These are phyloP conservation scores for Malurus elegans DNA, from an alignment of 2,113 vertebrate genomes.

Conservation along the genomic window DNA sequence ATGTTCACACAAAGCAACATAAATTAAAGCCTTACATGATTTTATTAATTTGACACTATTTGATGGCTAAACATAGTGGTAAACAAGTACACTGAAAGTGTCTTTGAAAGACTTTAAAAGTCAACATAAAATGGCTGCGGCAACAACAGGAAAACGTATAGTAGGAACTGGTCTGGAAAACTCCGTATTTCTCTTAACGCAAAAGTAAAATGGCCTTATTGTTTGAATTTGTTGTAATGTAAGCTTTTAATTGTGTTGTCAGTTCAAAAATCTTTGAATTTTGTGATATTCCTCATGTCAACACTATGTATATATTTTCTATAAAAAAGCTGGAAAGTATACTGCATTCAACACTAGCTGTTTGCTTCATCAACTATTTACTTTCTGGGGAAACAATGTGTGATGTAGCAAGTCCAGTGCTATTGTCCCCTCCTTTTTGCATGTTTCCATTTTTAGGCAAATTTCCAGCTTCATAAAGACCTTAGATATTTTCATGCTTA, in stretches of 20 bases:
- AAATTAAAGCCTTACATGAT: not conserved
- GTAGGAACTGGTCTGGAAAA: not conserved
- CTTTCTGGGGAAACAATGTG: not conserved
- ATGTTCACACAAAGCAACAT: not conserved
- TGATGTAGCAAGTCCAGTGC: not conserved
- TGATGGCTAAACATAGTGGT: not conserved
- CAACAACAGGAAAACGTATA: not conserved
- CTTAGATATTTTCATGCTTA: not conserved
- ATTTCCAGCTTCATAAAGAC: not conserved
- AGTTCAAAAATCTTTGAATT: not conserved
- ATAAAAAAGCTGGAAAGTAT: not conserved
- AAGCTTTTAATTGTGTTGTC: not conserved
- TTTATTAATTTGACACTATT: not conserved
- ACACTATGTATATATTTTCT: not conserved
- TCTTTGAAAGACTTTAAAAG: not conserved
- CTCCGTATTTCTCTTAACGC: not conserved
- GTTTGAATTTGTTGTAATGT: not conserved
- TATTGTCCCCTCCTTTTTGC: not conserved
- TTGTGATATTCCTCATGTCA: not conserved
- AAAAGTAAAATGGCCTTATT: not conserved
- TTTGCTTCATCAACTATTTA: not conserved
- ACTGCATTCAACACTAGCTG: not conserved
- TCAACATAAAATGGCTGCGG: not conserved
- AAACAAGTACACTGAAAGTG: fast-evolving
- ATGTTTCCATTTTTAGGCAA: not conserved